These are phyloP conservation scores for Patella pellucida DNA, from an alignment of 2,888 invertebrate genomes.

Conservation along the genomic window DNA sequence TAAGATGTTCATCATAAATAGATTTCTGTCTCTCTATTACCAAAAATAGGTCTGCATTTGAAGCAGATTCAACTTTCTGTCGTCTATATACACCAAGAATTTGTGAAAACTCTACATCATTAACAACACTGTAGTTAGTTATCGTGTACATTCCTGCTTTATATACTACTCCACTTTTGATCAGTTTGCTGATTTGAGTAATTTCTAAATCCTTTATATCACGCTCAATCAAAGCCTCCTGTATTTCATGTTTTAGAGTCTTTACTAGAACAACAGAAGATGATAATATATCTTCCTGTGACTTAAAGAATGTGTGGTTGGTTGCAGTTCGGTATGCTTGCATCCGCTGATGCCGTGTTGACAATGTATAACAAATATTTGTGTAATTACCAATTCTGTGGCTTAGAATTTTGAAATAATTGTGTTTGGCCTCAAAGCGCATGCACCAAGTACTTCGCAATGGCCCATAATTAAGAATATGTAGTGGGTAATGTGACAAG, in stretches of 20 bases:
- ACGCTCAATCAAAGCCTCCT: not conserved
- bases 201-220: slow-evolving; percentile 11
- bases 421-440: slow-evolving; percentile 35
- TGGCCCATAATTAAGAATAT: slow-evolving; percentile 30
- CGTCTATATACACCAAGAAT: not conserved
- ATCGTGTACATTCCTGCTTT: not conserved
- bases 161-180: slow-evolving; percentile 1
- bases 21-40: not conserved
- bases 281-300: not conserved
- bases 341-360: slow-evolving; percentile 26
- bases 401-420: slow-evolving; percentile 30
- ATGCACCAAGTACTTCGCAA: slow-evolving; percentile 31
- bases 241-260: slow-evolving; percentile 10
- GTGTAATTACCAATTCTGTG: slow-evolving; percentile 23
- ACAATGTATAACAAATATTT: slow-evolving; percentile 25
- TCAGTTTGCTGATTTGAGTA: slow-evolving; percentile 10
- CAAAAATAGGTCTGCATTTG: not conserved
- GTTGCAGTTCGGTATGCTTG: not conserved
- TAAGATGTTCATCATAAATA: not conserved
- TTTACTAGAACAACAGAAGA: not conserved
- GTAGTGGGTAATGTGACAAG: slow-evolving; percentile 33
- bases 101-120: not conserved
- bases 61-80: not conserved
- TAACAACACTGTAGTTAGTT: not conserved
- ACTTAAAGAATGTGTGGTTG: not conserved